These are phyloP conservation scores for Pelagia noctiluca DNA, from an alignment of 30 jellyfish, hydroid and myxozoan species.

Conservation along the genomic window DNA sequence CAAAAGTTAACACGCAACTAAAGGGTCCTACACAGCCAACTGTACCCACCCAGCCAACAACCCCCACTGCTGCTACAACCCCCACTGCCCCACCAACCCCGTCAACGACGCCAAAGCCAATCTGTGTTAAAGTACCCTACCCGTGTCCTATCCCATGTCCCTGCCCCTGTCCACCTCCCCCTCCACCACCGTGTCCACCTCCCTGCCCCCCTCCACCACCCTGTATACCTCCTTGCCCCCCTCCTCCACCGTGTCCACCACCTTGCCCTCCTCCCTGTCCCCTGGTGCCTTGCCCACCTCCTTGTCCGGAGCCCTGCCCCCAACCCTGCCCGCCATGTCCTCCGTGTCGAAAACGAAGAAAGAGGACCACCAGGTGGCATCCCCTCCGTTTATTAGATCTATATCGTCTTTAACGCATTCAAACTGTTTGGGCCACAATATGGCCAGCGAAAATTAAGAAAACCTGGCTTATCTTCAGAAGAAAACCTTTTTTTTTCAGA, in stretches of 20 bases:
- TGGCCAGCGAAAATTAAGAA: too few relatives aligned
- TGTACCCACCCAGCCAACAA: slow-evolving; percentile 46
- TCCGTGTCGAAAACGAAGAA: slow-evolving; percentile 48
- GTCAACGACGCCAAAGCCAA: slow-evolving; percentile 56
- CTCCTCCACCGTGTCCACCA: slow-evolving; percentile 73
- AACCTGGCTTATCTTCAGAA: too few relatives aligned
- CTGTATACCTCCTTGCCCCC: slow-evolving; percentile 79
- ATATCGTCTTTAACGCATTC: too few relatives aligned
- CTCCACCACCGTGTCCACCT: slow-evolving; percentile 88
- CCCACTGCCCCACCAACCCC: slow-evolving; percentile 51
- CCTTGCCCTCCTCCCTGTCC: slow-evolving; percentile 36
- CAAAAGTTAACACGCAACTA: slow-evolving; percentile 85
- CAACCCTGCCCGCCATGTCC: slow-evolving; percentile 6
- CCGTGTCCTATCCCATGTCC: slow-evolving; percentile 97
- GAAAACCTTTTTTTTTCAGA: too few relatives aligned
- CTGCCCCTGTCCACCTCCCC: slow-evolving; percentile 77
- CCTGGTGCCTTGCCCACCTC: slow-evolving; percentile 42
- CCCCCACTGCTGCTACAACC: slow-evolving; percentile 8
- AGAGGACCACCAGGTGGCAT: too few relatives aligned
- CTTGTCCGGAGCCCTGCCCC: slow-evolving; percentile 47
- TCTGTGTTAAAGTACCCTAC: slow-evolving; percentile 90
- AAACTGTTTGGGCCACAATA: too few relatives aligned
- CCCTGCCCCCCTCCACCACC: slow-evolving; percentile 74
- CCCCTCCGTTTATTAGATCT: too few relatives aligned
- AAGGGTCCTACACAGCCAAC: slow-evolving; percentile 92